A percentile compares a stretch with the other conserved stretches of the same genome.
Evolutionary conservation across 2,797 vertebrate genomes (phyloP).

Genomic region (Florisuga fusca): DNA sequence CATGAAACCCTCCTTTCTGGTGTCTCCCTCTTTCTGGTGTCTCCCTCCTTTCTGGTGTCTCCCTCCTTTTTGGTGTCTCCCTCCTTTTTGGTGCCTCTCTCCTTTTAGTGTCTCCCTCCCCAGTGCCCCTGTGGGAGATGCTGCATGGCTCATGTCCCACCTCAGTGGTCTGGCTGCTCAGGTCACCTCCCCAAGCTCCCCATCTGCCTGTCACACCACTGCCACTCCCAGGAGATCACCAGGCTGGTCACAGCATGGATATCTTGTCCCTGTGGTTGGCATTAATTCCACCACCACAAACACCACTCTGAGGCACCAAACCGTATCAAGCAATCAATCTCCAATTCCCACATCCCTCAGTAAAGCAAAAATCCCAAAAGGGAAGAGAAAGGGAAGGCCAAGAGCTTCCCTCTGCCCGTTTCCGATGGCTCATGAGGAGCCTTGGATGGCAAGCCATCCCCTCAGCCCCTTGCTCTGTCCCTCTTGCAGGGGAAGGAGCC

Average conservation of each 20-base stretch:
- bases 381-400: neutral
- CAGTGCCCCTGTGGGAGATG: too few relatives aligned
- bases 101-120: too few relatives aligned
- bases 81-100: too few relatives aligned
- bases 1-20: neutral
- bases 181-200: neutral
- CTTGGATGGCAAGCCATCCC: neutral
- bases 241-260: neutral
- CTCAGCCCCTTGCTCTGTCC: rapidly evolving
- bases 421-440: neutral
- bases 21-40: too few relatives aligned
- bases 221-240: neutral
- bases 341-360: neutral
- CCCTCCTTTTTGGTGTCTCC: too few relatives aligned
- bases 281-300: neutral
- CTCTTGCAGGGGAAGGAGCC: neutral
- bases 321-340: neutral
- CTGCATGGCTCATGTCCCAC: rapidly evolving
- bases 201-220: neutral
- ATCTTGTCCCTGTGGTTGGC: neutral
- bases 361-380: neutral
- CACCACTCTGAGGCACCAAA: neutral
- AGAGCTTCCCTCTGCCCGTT: neutral
- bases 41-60: too few relatives aligned
- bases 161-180: neutral